phyloP scores from a whole-genome alignment of 2,797 vertebrate species.

The Peromyscus eremicus region DNA sequence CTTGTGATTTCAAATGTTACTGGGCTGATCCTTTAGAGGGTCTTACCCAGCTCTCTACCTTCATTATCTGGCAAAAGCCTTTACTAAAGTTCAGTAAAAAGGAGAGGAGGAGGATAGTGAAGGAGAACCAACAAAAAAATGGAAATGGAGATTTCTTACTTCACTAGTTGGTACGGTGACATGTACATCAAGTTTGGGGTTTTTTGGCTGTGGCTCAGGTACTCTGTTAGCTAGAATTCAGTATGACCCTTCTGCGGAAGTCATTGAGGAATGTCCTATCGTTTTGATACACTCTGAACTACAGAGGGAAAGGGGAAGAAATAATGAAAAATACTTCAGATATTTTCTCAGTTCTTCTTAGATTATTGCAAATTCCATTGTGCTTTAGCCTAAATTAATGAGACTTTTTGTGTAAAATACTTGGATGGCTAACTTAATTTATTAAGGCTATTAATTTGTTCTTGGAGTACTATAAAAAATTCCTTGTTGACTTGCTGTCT shows the following conservation, averaged over 20 bases:
- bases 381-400: constrained; percentile 29
- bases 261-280: constrained; percentile 25
- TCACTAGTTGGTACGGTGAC: background rate
- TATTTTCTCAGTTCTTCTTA: constrained; percentile 22
- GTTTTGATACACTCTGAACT: constrained; percentile 5
- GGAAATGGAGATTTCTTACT: background rate
- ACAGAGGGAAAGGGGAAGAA: background rate
- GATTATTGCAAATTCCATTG: constrained; percentile 46
- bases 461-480: constrained; percentile 28
- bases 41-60: constrained; percentile 49
- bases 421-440: constrained; percentile 11
- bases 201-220: constrained; percentile 5
- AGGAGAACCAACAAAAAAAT: constrained; percentile 51
- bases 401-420: background rate
- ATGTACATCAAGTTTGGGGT: background rate
- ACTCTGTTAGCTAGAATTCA: constrained; percentile 43
- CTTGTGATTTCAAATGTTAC: background rate
- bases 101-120: background rate
- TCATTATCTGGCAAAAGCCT: constrained; percentile 43
- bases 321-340: background rate
- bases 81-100: constrained; percentile 42
- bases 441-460: constrained; percentile 24
- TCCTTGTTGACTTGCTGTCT: constrained; percentile 29
- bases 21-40: constrained; percentile 9
- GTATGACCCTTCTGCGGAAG: constrained; percentile 6